Evolutionary conservation across 2,888 invertebrate species (phyloP), one percentile per base, ranked within the genome.

Genomic region (Chymomyza procnemis): DNA sequence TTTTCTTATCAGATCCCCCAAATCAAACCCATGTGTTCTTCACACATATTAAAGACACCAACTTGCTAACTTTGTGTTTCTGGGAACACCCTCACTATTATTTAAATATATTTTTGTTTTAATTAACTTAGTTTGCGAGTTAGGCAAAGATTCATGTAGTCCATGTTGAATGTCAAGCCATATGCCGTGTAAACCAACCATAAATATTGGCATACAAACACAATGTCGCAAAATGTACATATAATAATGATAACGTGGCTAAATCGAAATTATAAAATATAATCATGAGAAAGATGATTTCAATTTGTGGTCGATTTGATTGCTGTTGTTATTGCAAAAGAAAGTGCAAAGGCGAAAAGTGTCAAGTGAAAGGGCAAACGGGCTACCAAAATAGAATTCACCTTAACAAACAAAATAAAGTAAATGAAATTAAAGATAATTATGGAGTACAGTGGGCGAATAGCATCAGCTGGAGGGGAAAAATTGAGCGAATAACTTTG

Each of bases 311-410:
- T 26, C 61, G 26, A 58, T 66, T 74, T 70, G 21, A 22, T 6
- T 26, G 26, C 26, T 26, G 26, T 26, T 26, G 26, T 26, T 26
- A 3, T 26, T 26, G 5, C 22, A 0, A 41, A 59, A 34, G 67
- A 69, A 71, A 70, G 67, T 58, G 64, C 54, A 71, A 67, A 56
- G 69, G 67, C 69, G 63, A 74, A 68, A 60, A 46, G 34, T 48
- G 19, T 2, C 3, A 12, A 61, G 77, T 77, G 73, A 80, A 83
- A 81, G 73, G 67, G 19, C 12, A 61, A 22, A 18, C 22, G 46
- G 21, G 21, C 14, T 19, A 21, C 55, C 30, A 30, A 34, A 46
- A 58, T 14, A 14, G 41, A 41, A 18, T 58, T 1, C 5, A 6
- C 18, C 18, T 16, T 5, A 55, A 55, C 12, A 41, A 41, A 41